Evolutionary conservation across 2,797 vertebrate genomes (phyloP).

Genomic region (Halcyon smyrnensis): DNA sequence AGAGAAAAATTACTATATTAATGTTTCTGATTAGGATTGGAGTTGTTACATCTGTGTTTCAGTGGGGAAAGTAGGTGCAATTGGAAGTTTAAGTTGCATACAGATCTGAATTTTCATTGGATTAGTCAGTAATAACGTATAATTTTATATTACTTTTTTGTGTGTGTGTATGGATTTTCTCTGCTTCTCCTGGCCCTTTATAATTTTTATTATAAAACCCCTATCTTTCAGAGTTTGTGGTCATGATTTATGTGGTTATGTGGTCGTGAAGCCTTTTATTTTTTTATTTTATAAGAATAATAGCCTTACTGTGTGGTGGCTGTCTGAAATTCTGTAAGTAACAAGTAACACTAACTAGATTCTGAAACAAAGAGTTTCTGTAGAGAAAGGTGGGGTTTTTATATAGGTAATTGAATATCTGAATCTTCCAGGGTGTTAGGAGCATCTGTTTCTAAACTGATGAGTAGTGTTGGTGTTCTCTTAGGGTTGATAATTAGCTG

Average conservation of each 20-base stretch:
- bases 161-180: not conserved
- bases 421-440: not conserved
- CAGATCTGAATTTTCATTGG: not conserved
- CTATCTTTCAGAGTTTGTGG: not conserved
- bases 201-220: not conserved
- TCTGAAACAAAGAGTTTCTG: not conserved
- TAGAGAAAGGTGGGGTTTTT: not conserved
- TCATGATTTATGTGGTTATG: no score
- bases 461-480: not conserved
- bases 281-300: not conserved
- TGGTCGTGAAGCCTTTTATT: not conserved
- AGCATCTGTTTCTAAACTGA: not conserved
- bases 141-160: no score
- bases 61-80: not conserved
- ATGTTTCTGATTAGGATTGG: not conserved
- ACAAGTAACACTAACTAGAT: not conserved
- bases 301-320: not conserved
- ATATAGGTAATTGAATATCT: not conserved
- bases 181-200: not conserved
- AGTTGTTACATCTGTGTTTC: not conserved
- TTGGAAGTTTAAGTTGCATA: not conserved
- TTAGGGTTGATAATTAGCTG: not conserved
- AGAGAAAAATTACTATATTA: not conserved
- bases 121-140: not conserved
- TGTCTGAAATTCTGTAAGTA: not conserved